phyloP scores from a whole-genome alignment of 2,113 vertebrate species.

The Cololabis saira region DNA sequence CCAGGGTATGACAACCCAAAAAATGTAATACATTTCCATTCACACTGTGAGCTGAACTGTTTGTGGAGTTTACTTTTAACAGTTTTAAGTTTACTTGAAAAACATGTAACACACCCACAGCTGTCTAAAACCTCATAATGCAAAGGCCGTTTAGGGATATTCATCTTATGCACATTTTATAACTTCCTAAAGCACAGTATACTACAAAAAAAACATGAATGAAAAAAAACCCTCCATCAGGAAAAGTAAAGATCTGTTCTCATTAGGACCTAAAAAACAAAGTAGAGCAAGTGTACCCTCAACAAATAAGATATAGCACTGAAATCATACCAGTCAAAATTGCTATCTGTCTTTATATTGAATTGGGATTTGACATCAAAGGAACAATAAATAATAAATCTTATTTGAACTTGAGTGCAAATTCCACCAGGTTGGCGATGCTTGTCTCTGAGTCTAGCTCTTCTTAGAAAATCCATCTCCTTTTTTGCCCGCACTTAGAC shows the following conservation, averaged over 20 bases:
- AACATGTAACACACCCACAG: background rate
- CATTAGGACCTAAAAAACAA: conserved; percentile 16
- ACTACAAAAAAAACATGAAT: conserved; percentile 37
- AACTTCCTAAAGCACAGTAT: conserved; percentile 41
- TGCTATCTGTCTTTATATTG: conserved; percentile 8
- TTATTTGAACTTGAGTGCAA: conserved; percentile 49
- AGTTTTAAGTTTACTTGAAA: too few species aligned
- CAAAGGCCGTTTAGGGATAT: conserved; percentile 15
- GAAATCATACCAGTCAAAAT: conserved; percentile 15
- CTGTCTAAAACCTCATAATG: conserved; percentile 4
- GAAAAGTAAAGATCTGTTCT: conserved; percentile 28
- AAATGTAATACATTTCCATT: too few species aligned
- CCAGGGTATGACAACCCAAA: too few species aligned
- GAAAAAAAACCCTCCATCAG: background rate
- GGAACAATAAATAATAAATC: conserved; percentile 58
- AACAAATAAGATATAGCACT: conserved; percentile 40
- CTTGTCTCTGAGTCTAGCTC: conserved; percentile 15
- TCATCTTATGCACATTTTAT: conserved; percentile 15
- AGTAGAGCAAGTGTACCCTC: conserved; percentile 24
- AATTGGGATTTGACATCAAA: conserved; percentile 48
- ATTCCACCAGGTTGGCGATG: conserved; percentile 29
- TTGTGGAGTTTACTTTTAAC: too few species aligned
- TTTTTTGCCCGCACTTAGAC: background rate
- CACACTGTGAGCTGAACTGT: too few species aligned
- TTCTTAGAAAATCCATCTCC: conserved; percentile 8